Evolutionary conservation across 64 coral and sea anemone genomes (phyloP), one percentile per base, ranked within the genome.

Genomic region (Dendronephthya gigantea): DNA sequence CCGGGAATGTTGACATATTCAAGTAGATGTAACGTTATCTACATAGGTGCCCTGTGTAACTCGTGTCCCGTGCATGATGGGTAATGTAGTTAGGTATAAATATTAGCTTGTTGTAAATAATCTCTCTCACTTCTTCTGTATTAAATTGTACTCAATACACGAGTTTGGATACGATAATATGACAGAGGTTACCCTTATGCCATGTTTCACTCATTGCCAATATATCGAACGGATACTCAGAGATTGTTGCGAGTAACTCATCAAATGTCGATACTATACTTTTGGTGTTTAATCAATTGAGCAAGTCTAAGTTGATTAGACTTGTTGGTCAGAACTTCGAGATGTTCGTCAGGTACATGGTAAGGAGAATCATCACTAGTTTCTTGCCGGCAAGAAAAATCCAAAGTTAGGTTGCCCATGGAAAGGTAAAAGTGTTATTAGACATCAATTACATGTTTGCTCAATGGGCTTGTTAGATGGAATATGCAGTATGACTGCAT

Each of bases 371-470:
- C 35, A 62, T 86, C 84, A 86, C 84, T 86, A 32, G 41, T 45
- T 45, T 45, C 41, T 45, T 65, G 27, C 35, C 35, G 84, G 41
- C 59, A 37, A 62, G 52, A 33, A 35, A 51, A 31, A 6, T 65
- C 84, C 6, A 51, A 86, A 39, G n/a, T 55, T 62, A 66, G 50
- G 35, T 86, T 47, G 27, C 37, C 58, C 36, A 56, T 35, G 14
- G 58, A 86, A 86, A 51, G 82, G 40, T 48, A 83, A 28, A 13
- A 48, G 13, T 29, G 82, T 86, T 55, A 86, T 55, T 19, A 62
- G 10, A 58, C 55, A 86, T 62, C 35, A 37, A 0, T 31, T 47
- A 58, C 50, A 86, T 38, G 82, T 83, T 40, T 15, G 16, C 27
- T 14, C 16, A 39, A 29, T 49, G 29, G 83, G 83, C 35, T 23